Evolutionary conservation across 2,113 vertebrate genomes (phyloP).

Genomic region (Zosterops lateralis): DNA sequence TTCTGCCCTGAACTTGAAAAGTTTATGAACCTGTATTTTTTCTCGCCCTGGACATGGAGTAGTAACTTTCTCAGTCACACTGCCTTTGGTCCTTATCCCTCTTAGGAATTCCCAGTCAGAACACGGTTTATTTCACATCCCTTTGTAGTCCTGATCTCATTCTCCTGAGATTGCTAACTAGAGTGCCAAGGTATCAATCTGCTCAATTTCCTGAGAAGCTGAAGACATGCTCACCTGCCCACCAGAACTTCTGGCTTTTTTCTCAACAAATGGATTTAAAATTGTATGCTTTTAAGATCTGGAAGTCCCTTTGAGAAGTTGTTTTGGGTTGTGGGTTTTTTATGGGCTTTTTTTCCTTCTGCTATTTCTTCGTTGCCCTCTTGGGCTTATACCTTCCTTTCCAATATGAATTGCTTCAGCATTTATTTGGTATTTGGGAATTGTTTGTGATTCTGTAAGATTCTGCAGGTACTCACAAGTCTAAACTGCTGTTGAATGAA

Average conservation of each 20-base stretch:
- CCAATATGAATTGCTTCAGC: background rate
- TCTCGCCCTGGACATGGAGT: background rate
- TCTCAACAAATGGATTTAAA: background rate
- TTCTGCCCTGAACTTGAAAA: background rate
- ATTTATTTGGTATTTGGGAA: background rate
- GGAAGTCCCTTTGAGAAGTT: background rate
- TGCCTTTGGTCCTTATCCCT: background rate
- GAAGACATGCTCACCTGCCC: background rate
- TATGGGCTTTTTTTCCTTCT: background rate
- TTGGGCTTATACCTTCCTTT: background rate
- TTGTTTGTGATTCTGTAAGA: background rate
- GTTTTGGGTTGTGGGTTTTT: background rate
- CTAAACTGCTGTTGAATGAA: background rate
- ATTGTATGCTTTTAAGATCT: background rate
- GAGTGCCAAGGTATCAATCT: background rate
- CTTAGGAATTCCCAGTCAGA: background rate
- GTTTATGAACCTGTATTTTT: background rate
- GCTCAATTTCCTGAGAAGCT: background rate
- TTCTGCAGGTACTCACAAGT: background rate
- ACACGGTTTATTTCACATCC: background rate
- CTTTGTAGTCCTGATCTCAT: background rate
- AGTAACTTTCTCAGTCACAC: background rate
- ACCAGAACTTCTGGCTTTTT: background rate
- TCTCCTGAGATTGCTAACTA: background rate
- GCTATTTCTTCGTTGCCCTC: background rate